Base-by-base conservation (phyloP, 2,888 invertebrate species). In the Drosophila nr. medialis region DNA sequence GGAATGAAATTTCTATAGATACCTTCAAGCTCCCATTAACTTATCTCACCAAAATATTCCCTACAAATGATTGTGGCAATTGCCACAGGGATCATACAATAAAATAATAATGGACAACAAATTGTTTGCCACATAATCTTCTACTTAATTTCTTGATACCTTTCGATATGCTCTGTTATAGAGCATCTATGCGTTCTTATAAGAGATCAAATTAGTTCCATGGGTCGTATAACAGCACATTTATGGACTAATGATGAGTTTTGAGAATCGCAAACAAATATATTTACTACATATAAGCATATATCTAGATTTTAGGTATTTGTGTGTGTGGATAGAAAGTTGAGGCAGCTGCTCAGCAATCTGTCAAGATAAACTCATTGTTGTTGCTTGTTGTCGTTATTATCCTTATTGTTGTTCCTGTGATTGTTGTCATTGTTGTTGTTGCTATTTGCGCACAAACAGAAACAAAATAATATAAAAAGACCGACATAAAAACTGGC, bases 361-460 rank as follows among this genome's bases (percentile, higher is more conserved):
- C 75, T 88, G 86, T 81, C 89, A 88, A 83, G 78, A 83, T 88
- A 88, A 83, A 86, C 76, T 73, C 81, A 83, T 88, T 86, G 83
- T 86, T 77, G 84, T 77, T 80, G 72, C 53, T 72, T 72, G 76
- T 68, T 68, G 71, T 77, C 68, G 71, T 83, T 70, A 60, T 69
- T 59, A 64, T 74, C 50, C 68, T 66, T 74, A 77, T 83, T 82
- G 80, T 80, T 83, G 82, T 69, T 80, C 68, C 70, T 69, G 69
- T 54, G 64, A 63, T 65, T 69, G 67, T 45, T 45, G 45, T 24
- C 24, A 45, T 65, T 59, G 53, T 60, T 74, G 50, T 60, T 74
- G 64, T 56, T 68, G 71, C 60, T 75, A 61, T 76, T 71, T 79
- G 65, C 72, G 64, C 64, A 70, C 64, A 81, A 67, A 85, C 60